phyloP scores from a whole-genome alignment of 2,797 vertebrate species.

The Gymnothorax reevesii region DNA sequence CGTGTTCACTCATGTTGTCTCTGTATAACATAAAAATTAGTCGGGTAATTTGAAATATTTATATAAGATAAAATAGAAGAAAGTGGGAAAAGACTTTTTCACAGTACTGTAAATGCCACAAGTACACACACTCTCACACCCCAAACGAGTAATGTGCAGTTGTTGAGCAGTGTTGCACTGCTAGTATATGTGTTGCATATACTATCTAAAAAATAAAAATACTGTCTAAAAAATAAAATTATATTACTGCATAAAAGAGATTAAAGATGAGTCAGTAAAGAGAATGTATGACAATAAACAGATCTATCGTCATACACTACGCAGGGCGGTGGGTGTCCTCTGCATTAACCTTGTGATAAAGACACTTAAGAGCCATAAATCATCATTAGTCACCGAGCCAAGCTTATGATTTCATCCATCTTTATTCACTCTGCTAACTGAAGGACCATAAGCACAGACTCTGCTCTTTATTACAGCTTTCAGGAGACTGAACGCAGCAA shows the following conservation, averaged over 20 bases:
- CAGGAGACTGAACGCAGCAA: neutral
- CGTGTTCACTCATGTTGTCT: no score
- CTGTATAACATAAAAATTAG: no score
- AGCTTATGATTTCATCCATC: neutral
- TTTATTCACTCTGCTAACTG: neutral
- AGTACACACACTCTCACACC: neutral
- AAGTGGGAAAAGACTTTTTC: no score
- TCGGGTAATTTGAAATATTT: no score
- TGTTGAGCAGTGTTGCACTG: neutral
- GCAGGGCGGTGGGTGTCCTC: neutral
- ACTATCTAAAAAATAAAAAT: no score
- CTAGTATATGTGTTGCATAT: no score
- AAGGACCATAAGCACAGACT: neutral
- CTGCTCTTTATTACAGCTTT: neutral
- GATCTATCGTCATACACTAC: neutral
- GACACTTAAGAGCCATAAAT: neutral
- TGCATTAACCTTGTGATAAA: constrained; percentile 12
- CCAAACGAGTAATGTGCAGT: neutral
- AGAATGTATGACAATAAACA: neutral
- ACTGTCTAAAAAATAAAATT: neutral
- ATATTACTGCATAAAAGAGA: neutral
- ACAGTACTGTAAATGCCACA: no score
- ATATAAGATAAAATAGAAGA: no score
- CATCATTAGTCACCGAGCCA: neutral
- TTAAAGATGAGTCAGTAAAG: neutral